Conservation (phyloP, 2,113 vertebrate species). For the Festucalex cinctus region DNA sequence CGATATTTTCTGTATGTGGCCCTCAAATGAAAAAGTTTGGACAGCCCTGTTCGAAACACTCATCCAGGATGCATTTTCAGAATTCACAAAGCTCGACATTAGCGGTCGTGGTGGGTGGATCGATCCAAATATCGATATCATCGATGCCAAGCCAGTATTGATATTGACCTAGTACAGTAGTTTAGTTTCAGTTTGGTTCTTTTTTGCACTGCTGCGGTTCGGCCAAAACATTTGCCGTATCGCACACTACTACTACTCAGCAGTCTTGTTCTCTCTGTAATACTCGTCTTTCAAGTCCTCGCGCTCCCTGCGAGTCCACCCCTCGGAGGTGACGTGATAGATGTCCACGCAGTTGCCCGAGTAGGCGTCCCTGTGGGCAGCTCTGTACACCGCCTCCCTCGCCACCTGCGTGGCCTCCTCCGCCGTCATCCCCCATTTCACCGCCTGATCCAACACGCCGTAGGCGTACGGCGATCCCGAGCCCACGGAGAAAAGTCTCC, state of each 20-base stretch:
- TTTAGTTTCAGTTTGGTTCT: too few species aligned
- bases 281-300: conserved; percentile 74
- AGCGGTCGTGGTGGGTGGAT: too few species aligned
- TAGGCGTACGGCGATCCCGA: conserved; percentile 86
- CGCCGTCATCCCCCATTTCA: conserved; percentile 71
- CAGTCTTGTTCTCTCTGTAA: conserved; percentile 63
- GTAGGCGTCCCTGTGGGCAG: conserved; percentile 81
- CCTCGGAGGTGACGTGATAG: conserved; percentile 74
- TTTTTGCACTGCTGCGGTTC: too few species aligned
- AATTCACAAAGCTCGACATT: too few species aligned
- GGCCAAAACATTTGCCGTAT: too few species aligned
- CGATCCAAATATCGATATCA: too few species aligned
- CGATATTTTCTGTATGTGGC: too few species aligned
- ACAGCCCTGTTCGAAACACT: too few species aligned
- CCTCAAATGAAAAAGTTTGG: too few species aligned
- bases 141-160: too few species aligned
- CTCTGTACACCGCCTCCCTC: conserved; percentile 78
- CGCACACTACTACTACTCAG: not conserved
- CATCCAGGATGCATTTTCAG: too few species aligned
- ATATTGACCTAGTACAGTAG: too few species aligned
- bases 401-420: conserved; percentile 75
- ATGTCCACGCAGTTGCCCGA: conserved; percentile 83
- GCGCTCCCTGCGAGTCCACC: conserved; percentile 73
- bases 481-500: conserved; percentile 80
- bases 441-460: conserved; percentile 75